Evolutionary conservation across 2,888 invertebrate genomes (phyloP), one percentile per base, ranked within the genome.

Genomic region (Galeruca laticollis): DNA sequence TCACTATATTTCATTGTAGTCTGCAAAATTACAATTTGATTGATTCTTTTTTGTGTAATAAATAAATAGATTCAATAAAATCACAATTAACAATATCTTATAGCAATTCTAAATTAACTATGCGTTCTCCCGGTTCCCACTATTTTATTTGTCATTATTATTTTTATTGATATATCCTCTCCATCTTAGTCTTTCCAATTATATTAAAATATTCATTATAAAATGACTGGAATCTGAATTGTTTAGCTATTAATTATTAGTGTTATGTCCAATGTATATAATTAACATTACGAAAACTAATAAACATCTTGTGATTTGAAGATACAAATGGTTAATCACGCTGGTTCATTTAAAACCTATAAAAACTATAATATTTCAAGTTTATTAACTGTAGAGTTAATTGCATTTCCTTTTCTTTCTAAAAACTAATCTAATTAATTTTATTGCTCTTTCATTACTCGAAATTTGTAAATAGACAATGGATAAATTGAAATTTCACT

Each of bases 241-340:
- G 47, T 47, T 47, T 47, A 15, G 47, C 9, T 47, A 47, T 47
- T 47, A 47, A 47, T 18, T 47, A 9, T 47, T 8, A 18, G 5
- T 47, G 47, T 18, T 18, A 10, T 15, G 18, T 9, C 47, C 18
- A 47, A 10, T 18, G 9, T 15, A 47, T 47, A 18, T n/a, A 47
- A 18, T 47, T 47, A 15, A 47, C 47, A 18, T 15, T 15, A 47
- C 47, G n/a, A 47, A 47, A 47, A 47, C 47, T 47, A n/a, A 47
- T 47, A 47, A 47, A 47, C 47, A 18, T 18, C 15, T 47, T 47
- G 47, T 47, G 15, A 47, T 47, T 47, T 47, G 18, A 15, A 18
- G 47, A 47, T 47, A 47, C 47, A 47, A 47, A 47, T 47, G 47
- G 47, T 18, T 47, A 47, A 47, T 47, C 47, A 47, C 15, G 18